Evolutionary conservation across 2,888 invertebrate genomes (phyloP).

Genomic region (Drosophila limbata): DNA sequence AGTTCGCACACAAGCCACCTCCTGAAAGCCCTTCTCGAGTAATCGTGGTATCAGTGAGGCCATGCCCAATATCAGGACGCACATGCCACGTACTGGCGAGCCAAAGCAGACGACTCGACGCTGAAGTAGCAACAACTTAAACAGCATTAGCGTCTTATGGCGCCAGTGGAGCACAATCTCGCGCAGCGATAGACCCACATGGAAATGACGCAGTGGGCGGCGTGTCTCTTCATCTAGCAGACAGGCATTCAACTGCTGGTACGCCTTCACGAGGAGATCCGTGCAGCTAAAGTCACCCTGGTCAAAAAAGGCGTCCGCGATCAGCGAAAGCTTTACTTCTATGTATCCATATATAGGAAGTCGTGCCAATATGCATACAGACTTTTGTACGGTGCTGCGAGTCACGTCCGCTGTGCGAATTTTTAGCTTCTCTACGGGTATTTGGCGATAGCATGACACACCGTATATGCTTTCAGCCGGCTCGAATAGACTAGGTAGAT

Average conservation of each 20-base stretch:
- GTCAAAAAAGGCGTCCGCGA: conserved; percentile 98
- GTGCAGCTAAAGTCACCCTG: conserved; percentile 97
- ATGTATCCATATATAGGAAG: conserved; percentile 97
- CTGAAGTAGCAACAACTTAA: conserved; percentile 96
- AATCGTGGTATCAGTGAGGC: conserved; percentile 96
- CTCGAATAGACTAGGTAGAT: conserved; percentile 94
- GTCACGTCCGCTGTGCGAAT: conserved; percentile 98
- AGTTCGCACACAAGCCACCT: conserved; percentile 92
- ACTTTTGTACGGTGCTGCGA: conserved; percentile 98
- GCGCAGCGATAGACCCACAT: conserved; percentile 84
- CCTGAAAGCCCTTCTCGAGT: conserved; percentile 92
- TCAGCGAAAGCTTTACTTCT: conserved; percentile 97
- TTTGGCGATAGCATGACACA: conserved; percentile 98
- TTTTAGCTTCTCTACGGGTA: conserved; percentile 96
- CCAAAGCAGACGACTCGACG: conserved; percentile 96
- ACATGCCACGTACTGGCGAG: conserved; percentile 95
- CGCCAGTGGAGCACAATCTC: conserved; percentile 88
- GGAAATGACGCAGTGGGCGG: conserved; percentile 86
- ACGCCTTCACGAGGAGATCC: conserved; percentile 95
- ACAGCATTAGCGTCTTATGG: conserved; percentile 95
- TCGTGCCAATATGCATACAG: conserved; percentile 96
- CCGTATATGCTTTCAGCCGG: conserved; percentile 96
- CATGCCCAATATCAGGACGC: conserved; percentile 93
- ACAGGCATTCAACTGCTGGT: conserved; percentile 95
- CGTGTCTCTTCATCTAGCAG: conserved; percentile 86